Evolutionary conservation across 2,797 vertebrate genomes (phyloP).

Genomic region (Melanotaenia pygmaea): DNA sequence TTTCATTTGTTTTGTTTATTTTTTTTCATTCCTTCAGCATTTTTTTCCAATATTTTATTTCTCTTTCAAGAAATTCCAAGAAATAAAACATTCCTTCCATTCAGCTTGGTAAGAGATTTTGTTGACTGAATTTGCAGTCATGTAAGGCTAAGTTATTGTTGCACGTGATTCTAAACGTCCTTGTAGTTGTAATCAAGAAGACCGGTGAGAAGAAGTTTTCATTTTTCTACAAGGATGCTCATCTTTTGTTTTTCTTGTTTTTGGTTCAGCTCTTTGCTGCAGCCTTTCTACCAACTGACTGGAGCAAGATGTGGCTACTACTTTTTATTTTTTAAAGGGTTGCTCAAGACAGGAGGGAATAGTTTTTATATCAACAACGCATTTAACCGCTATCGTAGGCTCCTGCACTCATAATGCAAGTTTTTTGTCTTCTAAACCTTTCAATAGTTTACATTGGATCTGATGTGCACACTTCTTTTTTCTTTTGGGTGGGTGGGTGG

Average conservation of each 20-base stretch:
- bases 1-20: conserved; percentile 27
- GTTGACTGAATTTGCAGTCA: conserved; percentile 54
- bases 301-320: conserved; percentile 34
- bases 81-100: conserved; percentile 70
- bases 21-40: conserved; percentile 21
- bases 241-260: conserved; percentile 21
- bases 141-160: conserved; percentile 76
- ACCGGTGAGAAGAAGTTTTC: conserved; percentile 37
- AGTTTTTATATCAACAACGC: conserved; percentile 63
- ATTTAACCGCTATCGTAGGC: conserved; percentile 59
- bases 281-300: conserved; percentile 48
- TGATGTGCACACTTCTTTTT: conserved; percentile 64
- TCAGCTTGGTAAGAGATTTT: conserved; percentile 62
- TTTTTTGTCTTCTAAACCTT: conserved; percentile 49
- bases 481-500: conserved; percentile 1
- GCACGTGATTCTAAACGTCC: conserved; percentile 64
- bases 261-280: conserved; percentile 34
- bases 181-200: conserved; percentile 42
- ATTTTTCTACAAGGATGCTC: conserved; percentile 34
- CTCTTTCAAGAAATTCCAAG: conserved; percentile 25
- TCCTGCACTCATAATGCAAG: conserved; percentile 41
- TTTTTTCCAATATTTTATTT: conserved; percentile 47
- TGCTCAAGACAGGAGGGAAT: conserved; percentile 47
- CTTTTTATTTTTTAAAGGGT: conserved; percentile 8
- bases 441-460: conserved; percentile 62